Evolutionary conservation across 2,113 vertebrate species (phyloP).

Genomic region (Tragelaphus scriptus): DNA sequence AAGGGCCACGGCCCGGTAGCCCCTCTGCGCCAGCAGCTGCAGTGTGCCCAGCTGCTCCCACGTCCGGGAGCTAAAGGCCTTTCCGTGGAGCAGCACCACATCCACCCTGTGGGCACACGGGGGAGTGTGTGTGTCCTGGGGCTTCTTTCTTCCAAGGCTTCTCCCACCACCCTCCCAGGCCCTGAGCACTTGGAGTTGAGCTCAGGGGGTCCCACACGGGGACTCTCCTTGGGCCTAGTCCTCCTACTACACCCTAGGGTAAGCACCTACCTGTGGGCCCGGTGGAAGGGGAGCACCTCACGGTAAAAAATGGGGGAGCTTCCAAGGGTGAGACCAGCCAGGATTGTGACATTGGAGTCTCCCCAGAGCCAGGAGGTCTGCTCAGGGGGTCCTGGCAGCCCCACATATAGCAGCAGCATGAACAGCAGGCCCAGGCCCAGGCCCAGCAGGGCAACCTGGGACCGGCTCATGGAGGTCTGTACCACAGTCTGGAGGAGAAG

Average conservation of each 20-base stretch:
- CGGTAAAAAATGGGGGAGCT: conserved; percentile 90
- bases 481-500: conserved; percentile 22
- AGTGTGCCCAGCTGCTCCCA: conserved; percentile 95
- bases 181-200: background rate
- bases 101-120: conserved; percentile 79
- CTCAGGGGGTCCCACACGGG: background rate
- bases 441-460: conserved; percentile 84
- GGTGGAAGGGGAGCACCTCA: conserved; percentile 83
- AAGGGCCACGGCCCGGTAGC: conserved; percentile 90
- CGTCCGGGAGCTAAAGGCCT: conserved; percentile 91
- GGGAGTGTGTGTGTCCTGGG: background rate
- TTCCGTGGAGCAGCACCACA: conserved; percentile 93
- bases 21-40: conserved; percentile 86
- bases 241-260: background rate
- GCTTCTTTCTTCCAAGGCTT: background rate
- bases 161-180: background rate
- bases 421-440: conserved; percentile 86
- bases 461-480: conserved; percentile 82
- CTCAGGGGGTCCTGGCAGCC: conserved; percentile 81
- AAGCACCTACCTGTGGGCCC: conserved; percentile 80
- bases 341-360: conserved; percentile 82
- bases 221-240: background rate
- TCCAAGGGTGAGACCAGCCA: conserved; percentile 81
- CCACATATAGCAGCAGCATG: conserved; percentile 86
- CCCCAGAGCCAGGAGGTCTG: conserved; percentile 64